Evolutionary conservation across 2,797 vertebrate genomes (phyloP), one percentile per base, ranked within the genome.

Genomic region (Sebastes hubbsi): DNA sequence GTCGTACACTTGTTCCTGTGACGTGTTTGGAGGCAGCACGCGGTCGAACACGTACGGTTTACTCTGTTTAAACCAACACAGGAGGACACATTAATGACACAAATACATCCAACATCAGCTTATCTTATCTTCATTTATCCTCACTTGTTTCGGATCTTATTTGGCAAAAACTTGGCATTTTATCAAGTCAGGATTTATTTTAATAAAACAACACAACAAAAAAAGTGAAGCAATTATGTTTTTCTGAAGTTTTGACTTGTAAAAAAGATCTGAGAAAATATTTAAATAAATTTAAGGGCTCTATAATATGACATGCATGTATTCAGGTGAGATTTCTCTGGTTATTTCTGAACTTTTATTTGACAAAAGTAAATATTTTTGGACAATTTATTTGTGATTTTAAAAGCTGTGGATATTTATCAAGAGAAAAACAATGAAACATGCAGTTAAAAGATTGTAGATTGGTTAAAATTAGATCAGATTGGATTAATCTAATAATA

Each of bases 41-140:
- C 95, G 94, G 90, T 98, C 97, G 16, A 97, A 98, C 80, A 97
- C 94, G 36, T 97, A 98, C 0, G 97, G 97, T 86, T 97, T 98
- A n/a, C 95, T 94, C 94, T 98, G 96, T 95, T 94, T 83, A 92
- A 68, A 72, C 0, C 49, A 59, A 55, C 62, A 84, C 9, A n/a
- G 18, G 46, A 32, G 5, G 12, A 82, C 16, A 65, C 9, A 46
- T 36, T 10, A 29, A 11, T 1, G 6, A 69, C 70, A 61, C 10
- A 24, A 36, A n/a, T 20, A n/a, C 59, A 24, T 12, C 49, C 22
- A 9, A 63, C 30, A 22, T 3, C 42, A 27, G 59, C 25, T 16
- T 16, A 29, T 8, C 3, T 10, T 10, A 1, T 18, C 22, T 24
- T 56, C 24, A 20, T 30, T 46, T 4, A 54, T 14, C 36, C 49